A percentile compares a stretch with the other conserved stretches of the same genome.
Evolutionary conservation across 2,797 vertebrate genomes (phyloP).

Genomic region (Clarias fuscus): DNA sequence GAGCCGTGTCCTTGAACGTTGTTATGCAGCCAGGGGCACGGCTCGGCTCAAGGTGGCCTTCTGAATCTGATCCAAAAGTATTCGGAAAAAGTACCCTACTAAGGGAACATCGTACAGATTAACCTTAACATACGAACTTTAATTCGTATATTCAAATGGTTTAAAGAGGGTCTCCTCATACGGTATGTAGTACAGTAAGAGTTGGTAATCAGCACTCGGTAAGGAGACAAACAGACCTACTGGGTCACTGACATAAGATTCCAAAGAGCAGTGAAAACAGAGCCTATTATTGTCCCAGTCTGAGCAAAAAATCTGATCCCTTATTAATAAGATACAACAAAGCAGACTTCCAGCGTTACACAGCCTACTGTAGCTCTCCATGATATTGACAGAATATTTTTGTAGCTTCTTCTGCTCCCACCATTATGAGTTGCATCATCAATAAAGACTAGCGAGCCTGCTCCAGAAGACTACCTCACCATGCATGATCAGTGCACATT

Average conservation of each 20-base stretch:
- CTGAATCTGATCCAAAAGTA: background rate
- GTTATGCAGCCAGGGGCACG: slow-evolving; percentile 22
- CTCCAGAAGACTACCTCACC: background rate
- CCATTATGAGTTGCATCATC: background rate
- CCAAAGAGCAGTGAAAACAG: background rate
- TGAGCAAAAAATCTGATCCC: background rate
- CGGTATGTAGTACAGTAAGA: slow-evolving; percentile 7
- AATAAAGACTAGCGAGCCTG: background rate
- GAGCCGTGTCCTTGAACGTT: slow-evolving; percentile 65
- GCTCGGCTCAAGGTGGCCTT: background rate
- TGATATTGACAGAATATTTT: background rate
- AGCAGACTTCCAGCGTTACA: background rate
- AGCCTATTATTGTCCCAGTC: background rate
- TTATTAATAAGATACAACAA: background rate
- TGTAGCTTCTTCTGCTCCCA: background rate
- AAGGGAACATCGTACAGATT: background rate
- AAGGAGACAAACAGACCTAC: slow-evolving; percentile 13
- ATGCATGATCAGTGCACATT: background rate
- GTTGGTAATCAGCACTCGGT: background rate
- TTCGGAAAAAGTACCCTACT: slow-evolving; percentile 7
- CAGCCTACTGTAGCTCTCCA: background rate
- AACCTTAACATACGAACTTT: slow-evolving; percentile 14
- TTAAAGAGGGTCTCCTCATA: background rate
- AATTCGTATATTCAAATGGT: background rate
- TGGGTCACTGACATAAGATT: background rate